Percentiles rank a stretch among this genome's conserved stretches.
Evolutionary conservation across 2,888 invertebrate species (phyloP).

Genomic region (Gonocerus acuteangulatus): DNA sequence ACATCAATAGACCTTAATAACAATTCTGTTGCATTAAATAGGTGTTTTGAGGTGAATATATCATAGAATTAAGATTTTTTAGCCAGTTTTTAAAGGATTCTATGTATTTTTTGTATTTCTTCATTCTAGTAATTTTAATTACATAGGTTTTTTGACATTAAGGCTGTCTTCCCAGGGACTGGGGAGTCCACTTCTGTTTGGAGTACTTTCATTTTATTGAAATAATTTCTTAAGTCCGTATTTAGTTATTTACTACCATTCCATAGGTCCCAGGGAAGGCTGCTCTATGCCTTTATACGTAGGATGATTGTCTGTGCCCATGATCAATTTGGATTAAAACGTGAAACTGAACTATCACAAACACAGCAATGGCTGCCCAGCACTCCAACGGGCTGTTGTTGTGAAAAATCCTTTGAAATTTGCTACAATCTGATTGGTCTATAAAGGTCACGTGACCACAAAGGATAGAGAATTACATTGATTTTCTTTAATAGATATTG

Average conservation of each 20-base stretch:
- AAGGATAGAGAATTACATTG: conserved; percentile 37
- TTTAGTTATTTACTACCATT: conserved; percentile 46
- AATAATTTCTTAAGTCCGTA: conserved; percentile 36
- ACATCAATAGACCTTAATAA: conserved; percentile 26
- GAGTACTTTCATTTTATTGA: conserved; percentile 35
- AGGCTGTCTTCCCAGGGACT: conserved; percentile 40
- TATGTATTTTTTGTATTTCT: conserved; percentile 6
- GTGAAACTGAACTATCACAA: conserved; percentile 41
- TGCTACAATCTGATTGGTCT: conserved; percentile 41
- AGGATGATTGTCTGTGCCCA: conserved; percentile 49
- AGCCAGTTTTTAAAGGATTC: background rate
- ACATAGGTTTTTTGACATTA: conserved; percentile 34
- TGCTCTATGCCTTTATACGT: conserved; percentile 45
- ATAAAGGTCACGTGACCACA: conserved; percentile 40
- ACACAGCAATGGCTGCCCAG: conserved; percentile 48
- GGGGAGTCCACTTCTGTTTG: conserved; percentile 40
- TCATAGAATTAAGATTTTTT: background rate
- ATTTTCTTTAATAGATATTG: conserved; percentile 34
- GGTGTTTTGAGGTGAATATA: background rate
- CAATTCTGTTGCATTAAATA: background rate
- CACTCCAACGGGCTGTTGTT: conserved; percentile 41
- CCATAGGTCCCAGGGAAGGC: conserved; percentile 44
- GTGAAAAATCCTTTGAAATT: conserved; percentile 41
- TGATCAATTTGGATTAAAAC: conserved; percentile 44
- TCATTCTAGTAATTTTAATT: background rate